Conservation (phyloP, 92 coral and sea anemone genomes). For the Epizoanthus scotinus region DNA sequence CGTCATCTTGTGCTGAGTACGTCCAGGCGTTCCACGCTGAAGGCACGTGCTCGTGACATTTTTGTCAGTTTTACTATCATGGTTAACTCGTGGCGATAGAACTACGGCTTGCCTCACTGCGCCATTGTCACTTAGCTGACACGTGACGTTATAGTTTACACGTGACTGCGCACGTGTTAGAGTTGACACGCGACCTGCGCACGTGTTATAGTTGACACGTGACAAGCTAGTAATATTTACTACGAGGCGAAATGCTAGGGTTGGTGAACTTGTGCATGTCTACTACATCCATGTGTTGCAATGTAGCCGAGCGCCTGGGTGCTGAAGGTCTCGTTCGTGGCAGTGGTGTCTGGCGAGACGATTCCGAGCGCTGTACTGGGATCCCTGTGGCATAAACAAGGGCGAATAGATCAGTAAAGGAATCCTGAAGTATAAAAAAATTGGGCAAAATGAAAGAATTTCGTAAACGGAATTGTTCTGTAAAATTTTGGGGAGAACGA, state of each 20-base stretch:
- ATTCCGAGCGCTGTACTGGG: slow-evolving; percentile 12
- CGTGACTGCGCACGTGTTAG: neutral
- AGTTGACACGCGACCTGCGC: neutral
- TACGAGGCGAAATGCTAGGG: neutral
- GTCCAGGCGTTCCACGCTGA: no score
- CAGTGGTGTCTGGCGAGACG: neutral
- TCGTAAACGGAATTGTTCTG: no score
- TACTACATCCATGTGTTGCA: slow-evolving; percentile 6
- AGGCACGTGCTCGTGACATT: no score
- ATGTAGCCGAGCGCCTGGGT: slow-evolving; percentile 17
- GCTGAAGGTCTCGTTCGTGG: neutral
- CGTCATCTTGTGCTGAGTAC: no score
- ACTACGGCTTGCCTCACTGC: no score
- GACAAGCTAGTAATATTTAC: slow-evolving; percentile 18
- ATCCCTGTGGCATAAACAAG: neutral
- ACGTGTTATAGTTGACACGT: neutral
- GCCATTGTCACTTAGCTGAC: no score
- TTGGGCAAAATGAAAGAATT: no score
- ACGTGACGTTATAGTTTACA: no score
- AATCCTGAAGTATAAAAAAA: no score
- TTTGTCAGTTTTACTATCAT: no score
- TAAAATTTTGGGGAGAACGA: no score
- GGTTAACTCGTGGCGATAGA: no score
- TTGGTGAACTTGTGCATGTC: neutral
- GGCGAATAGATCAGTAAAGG: neutral